Percentiles rank a stretch among this genome's conserved stretches.
These are phyloP conservation scores for Scaptodrosophila latifasciaeformis DNA, from an alignment of 2,888 invertebrate genomes.

Conservation along the genomic window DNA sequence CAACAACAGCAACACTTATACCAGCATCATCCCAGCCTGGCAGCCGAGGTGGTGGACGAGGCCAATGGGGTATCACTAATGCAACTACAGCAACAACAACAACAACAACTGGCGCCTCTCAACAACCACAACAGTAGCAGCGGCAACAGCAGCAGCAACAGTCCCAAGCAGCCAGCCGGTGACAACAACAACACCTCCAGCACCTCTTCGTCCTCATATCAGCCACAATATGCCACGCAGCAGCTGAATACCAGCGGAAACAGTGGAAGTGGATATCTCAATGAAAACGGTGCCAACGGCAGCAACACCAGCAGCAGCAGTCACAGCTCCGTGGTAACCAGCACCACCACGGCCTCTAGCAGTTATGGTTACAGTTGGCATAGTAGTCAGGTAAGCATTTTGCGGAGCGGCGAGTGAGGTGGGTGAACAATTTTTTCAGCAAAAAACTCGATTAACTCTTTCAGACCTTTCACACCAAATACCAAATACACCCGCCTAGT, in stretches of 20 bases:
- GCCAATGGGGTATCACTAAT: conserved; percentile 37
- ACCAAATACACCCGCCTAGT: conserved; percentile 70
- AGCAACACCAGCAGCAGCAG: conserved; percentile 28
- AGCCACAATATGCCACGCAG: conserved; percentile 67
- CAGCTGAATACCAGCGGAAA: no score
- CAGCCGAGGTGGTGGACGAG: conserved; percentile 56
- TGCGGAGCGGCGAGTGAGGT: no score
- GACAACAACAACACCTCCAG: conserved; percentile 58
- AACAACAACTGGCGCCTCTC: conserved; percentile 48
- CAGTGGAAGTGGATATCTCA: conserved; percentile 25
- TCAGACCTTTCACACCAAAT: conserved; percentile 72
- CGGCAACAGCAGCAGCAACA: conserved; percentile 58
- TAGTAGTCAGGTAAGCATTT: conserved; percentile 72
- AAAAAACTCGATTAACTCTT: no score
- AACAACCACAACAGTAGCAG: conserved; percentile 43
- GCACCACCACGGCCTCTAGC: conserved; percentile 35
- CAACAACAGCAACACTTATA: conserved; percentile 66
- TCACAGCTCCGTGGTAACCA: conserved; percentile 40
- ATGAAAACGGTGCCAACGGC: conserved; percentile 42
- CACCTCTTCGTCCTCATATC: conserved; percentile 47
- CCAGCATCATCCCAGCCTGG: conserved; percentile 73
- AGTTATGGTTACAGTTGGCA: conserved; percentile 74
- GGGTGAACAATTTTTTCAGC: no score
- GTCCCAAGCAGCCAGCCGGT: conserved; percentile 59
- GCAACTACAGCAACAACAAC: conserved; percentile 56